Conservation (phyloP, 2,888 invertebrate genomes). For the Chironomus tentans region DNA sequence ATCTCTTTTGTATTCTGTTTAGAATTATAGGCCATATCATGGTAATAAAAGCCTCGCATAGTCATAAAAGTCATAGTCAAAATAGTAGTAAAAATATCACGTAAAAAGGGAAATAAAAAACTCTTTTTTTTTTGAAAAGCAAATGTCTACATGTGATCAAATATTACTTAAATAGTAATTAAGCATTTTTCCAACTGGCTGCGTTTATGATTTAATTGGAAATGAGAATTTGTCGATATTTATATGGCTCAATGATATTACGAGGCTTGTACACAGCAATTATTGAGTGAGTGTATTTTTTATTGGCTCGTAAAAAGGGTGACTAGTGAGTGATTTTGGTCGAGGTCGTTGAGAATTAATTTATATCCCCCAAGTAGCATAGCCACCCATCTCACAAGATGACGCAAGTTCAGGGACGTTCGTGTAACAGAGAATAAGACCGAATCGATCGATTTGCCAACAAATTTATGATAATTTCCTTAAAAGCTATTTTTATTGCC, state of each 20-base stretch:
- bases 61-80: conserved; percentile 25
- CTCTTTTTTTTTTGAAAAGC: not conserved
- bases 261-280: too few species aligned
- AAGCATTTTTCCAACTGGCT: conserved; percentile 7
- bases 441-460: not conserved
- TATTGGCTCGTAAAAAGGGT: too few species aligned
- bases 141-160: conserved; percentile 13
- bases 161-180: not conserved
- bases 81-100: conserved; percentile 26
- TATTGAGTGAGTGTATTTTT: too few species aligned
- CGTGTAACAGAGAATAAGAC: too few species aligned
- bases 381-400: too few species aligned
- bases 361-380: too few species aligned
- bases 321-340: too few species aligned
- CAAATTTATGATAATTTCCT: not conserved
- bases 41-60: conserved; percentile 1
- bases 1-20: not conserved
- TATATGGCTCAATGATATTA: not conserved
- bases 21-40: conserved; percentile 18
- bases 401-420: too few species aligned
- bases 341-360: too few species aligned
- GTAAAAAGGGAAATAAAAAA: conserved; percentile 12
- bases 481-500: not conserved
- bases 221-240: conserved; percentile 2
- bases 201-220: conserved; percentile 20